phyloP scores from a whole-genome alignment of 2,797 vertebrate genomes.

The Decapterus maruadsi region DNA sequence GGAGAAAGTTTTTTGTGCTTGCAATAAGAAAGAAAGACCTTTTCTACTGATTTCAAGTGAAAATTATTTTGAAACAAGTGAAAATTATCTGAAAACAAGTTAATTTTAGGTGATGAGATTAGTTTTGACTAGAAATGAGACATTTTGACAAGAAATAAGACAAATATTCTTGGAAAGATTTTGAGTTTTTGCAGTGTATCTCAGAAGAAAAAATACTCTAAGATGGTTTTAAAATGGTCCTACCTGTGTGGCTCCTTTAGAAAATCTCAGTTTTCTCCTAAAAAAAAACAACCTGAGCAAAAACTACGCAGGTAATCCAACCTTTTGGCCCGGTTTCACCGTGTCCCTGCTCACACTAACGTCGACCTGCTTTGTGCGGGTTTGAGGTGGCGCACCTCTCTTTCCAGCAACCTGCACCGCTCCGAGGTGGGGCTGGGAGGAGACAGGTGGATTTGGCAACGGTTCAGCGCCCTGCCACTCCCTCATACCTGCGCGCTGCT shows the following conservation, averaged over 20 bases:
- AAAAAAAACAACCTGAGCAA: constrained; percentile 8
- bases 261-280: neutral
- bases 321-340: neutral
- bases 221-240: neutral
- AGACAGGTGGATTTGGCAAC: constrained; percentile 79
- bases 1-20: no score
- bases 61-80: no score
- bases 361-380: constrained; percentile 15
- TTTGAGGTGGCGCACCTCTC: constrained; percentile 22
- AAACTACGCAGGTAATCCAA: neutral
- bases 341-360: neutral
- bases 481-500: constrained; percentile 64
- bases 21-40: no score
- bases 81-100: no score
- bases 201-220: no score
- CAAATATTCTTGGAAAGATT: no score
- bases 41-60: no score
- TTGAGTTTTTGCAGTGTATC: no score
- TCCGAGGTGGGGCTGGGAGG: constrained; percentile 61
- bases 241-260: constrained; percentile 25
- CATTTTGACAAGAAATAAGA: no score
- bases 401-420: constrained; percentile 31
- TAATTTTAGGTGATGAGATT: no score
- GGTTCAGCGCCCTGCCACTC: constrained; percentile 73
- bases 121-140: no score